These are phyloP conservation scores for Orthonevra nobilis DNA, from an alignment of 2,888 invertebrate genomes.

Conservation along the genomic window DNA sequence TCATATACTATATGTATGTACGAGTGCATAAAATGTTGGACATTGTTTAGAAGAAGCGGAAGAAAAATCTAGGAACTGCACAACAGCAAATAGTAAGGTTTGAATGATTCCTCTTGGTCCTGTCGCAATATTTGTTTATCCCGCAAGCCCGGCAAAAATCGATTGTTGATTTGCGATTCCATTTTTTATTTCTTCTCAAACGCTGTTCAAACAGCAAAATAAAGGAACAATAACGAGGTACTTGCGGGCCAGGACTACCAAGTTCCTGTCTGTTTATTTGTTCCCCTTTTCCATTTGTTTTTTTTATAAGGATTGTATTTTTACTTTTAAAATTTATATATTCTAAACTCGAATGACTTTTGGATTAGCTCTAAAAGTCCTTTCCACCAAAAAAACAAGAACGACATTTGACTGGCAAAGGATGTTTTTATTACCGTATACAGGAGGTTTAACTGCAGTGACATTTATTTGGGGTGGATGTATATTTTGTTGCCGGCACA, in stretches of 20 bases:
- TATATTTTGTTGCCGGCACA: not conserved
- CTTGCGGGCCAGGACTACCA: not conserved
- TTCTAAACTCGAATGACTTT: too few relatives aligned
- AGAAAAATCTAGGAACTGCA: not conserved
- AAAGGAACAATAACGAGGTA: too few relatives aligned
- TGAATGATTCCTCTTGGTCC: slow-evolving; percentile 23
- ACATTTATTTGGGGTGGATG: too few relatives aligned
- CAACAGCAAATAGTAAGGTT: slow-evolving; percentile 13
- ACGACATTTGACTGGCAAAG: not conserved
- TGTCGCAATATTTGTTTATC: slow-evolving; percentile 29
- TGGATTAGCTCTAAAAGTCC: too few relatives aligned
- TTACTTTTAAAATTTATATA: not conserved
- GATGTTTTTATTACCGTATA: not conserved
- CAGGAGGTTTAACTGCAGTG: not conserved
- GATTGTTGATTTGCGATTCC: not conserved
- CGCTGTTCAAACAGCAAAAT: too few relatives aligned
- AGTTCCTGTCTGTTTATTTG: not conserved
- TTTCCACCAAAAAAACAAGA: not conserved
- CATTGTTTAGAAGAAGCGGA: not conserved
- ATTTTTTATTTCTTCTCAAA: too few relatives aligned
- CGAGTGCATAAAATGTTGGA: too few relatives aligned
- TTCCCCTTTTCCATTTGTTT: not conserved
- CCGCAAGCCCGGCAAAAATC: slow-evolving; percentile 24
- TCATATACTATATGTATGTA: too few relatives aligned
- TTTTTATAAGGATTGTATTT: not conserved